Conservation (phyloP, 2,797 vertebrate species). For the Siniperca undulata region DNA sequence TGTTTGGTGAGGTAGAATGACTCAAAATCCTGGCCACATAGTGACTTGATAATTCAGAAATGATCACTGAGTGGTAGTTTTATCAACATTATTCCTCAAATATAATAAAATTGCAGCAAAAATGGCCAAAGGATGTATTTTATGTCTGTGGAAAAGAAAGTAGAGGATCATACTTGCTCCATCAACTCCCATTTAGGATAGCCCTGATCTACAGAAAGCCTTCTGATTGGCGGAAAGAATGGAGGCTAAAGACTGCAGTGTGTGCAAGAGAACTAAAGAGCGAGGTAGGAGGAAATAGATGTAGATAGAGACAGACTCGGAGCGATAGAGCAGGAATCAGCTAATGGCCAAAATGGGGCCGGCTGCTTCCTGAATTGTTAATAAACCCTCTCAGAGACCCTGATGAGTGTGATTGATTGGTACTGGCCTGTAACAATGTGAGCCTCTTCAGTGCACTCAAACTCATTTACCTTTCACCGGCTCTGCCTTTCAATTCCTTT, state of each 20-base stretch:
- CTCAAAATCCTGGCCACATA: neutral
- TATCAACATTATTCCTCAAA: slow-evolving; percentile 8
- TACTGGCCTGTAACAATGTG: slow-evolving; percentile 64
- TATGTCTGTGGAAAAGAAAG: slow-evolving; percentile 4
- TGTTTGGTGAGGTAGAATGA: neutral
- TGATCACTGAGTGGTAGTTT: neutral
- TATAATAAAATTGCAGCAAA: neutral
- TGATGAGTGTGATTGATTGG: slow-evolving; percentile 77
- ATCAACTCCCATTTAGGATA: slow-evolving; percentile 28
- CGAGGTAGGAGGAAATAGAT: slow-evolving; percentile 16
- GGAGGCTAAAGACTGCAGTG: slow-evolving; percentile 7
- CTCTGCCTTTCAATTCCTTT: slow-evolving; percentile 56
- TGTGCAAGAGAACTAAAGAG: slow-evolving; percentile 8
- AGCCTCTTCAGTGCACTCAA: slow-evolving; percentile 66
- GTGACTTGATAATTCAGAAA: neutral
- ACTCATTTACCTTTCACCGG: slow-evolving; percentile 68
- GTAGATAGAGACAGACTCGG: slow-evolving; percentile 39
- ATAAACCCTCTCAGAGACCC: slow-evolving; percentile 69
- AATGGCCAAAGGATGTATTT: neutral
- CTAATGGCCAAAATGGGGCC: slow-evolving; percentile 69
- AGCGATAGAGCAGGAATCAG: slow-evolving; percentile 40
- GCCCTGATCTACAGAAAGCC: slow-evolving; percentile 14
- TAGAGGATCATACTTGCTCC: slow-evolving; percentile 17
- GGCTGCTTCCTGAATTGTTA: slow-evolving; percentile 77
- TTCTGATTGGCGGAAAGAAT: slow-evolving; percentile 11